Conservation (phyloP, 1,140 invertebrate genomes). For the Lasioglossum albipes region DNA sequence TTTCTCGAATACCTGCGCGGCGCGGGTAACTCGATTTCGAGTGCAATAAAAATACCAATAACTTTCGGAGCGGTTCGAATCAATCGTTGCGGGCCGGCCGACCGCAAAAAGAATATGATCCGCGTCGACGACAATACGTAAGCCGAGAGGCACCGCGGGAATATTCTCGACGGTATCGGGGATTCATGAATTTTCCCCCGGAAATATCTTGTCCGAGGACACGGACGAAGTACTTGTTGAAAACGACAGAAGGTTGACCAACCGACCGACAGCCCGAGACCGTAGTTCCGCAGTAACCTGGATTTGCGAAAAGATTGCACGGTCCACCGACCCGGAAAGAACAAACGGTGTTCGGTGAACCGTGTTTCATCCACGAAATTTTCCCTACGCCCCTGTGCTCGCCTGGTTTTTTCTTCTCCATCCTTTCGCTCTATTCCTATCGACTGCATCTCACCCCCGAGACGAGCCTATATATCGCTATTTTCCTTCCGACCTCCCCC, state of each 20-base stretch:
- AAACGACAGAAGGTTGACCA: slow-evolving; percentile 44
- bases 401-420: slow-evolving; percentile 7
- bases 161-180: slow-evolving; percentile 7
- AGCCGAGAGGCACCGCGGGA: too few relatives aligned
- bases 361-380: slow-evolving; percentile 72
- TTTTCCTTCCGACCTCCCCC: not conserved
- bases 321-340: slow-evolving; percentile 78
- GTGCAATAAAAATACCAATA: slow-evolving; percentile 32
- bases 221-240: slow-evolving; percentile 52
- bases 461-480: slow-evolving; percentile 36
- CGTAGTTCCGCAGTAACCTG: slow-evolving; percentile 74
- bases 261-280: slow-evolving; percentile 62
- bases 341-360: slow-evolving; percentile 79
- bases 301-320: slow-evolving; percentile 80
- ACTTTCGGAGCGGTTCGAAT: slow-evolving; percentile 12
- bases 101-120: slow-evolving; percentile 9
- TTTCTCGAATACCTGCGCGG: not conserved
- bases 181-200: slow-evolving; percentile 22
- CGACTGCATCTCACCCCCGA: slow-evolving; percentile 45
- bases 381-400: slow-evolving; percentile 16
- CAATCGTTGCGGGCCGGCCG: not conserved
- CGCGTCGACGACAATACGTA: not conserved
- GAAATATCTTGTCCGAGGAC: not conserved
- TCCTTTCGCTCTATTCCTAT: slow-evolving; percentile 5
- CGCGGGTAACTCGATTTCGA: not conserved